Conservation (phyloP, 1,140 invertebrate species). For the Maconellicoccus hirsutus region DNA sequence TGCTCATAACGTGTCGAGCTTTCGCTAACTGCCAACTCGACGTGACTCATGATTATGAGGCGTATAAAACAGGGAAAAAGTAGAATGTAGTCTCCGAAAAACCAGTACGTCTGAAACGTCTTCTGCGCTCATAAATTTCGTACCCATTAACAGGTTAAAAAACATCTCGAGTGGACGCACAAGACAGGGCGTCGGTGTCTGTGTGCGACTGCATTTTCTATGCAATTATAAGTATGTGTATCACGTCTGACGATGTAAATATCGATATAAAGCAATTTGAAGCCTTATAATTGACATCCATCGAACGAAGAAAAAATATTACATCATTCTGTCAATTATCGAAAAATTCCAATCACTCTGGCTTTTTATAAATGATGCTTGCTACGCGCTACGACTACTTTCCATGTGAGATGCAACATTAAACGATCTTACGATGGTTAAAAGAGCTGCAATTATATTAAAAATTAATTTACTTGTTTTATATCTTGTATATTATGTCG, state of each 20-base stretch:
- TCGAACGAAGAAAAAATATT: neutral
- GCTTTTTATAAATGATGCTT: neutral
- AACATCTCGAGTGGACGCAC: no score
- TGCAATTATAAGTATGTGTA: constrained; percentile 1
- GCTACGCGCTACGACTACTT: neutral
- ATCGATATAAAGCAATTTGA: constrained; percentile 9
- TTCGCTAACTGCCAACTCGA: no score
- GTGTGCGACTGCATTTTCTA: neutral
- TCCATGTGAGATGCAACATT: neutral
- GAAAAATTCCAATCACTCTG: constrained; percentile 3
- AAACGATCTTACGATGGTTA: neutral
- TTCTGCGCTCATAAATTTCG: no score
- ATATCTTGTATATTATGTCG: no score
- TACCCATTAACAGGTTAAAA: no score
- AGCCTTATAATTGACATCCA: neutral
- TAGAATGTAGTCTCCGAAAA: no score
- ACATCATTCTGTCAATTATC: constrained; percentile 9
- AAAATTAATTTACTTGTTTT: neutral
- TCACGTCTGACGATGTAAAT: neutral
- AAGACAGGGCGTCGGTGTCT: neutral
- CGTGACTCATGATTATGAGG: no score
- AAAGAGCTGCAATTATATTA: neutral
- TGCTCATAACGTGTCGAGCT: no score
- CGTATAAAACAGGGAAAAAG: no score
- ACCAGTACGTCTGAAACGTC: no score